Conservation (phyloP, 1,140 invertebrate species). For the Drosophila funebris region DNA sequence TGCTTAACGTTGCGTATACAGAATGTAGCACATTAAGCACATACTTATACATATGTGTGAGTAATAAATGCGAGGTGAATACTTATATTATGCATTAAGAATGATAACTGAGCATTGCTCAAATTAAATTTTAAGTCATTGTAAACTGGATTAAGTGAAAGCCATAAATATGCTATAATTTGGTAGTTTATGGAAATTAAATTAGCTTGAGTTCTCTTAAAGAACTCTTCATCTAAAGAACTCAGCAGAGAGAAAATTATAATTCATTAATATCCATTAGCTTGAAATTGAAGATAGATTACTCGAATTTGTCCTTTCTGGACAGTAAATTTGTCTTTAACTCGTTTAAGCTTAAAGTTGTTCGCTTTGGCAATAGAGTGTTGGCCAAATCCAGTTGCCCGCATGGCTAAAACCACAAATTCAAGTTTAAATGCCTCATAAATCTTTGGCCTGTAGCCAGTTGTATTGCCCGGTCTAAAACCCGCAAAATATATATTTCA, state of each 20-base stretch:
- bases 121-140: slow-evolving; percentile 1
- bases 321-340: not conserved
- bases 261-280: not conserved
- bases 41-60: slow-evolving; percentile 7
- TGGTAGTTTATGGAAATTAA: not conserved
- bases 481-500: slow-evolving; percentile 36
- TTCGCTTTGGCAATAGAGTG: not conserved
- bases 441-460: slow-evolving; percentile 41
- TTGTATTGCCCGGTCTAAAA: slow-evolving; percentile 33
- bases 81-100: not conserved
- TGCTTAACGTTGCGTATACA: slow-evolving; percentile 32
- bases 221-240: no score
- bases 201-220: no score
- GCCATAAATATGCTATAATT: not conserved
- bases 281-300: slow-evolving; percentile 1
- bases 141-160: not conserved
- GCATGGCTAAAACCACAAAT: slow-evolving; percentile 40
- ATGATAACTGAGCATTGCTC: slow-evolving; percentile 9
- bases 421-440: slow-evolving; percentile 66
- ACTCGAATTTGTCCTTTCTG: not conserved
- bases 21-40: slow-evolving; percentile 30
- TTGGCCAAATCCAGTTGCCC: slow-evolving; percentile 28
- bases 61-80: no score
- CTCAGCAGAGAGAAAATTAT: not conserved
- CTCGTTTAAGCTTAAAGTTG: not conserved